Base-by-base conservation (phyloP, 2,113 vertebrate genomes). In the Ovis canadensis region DNA sequence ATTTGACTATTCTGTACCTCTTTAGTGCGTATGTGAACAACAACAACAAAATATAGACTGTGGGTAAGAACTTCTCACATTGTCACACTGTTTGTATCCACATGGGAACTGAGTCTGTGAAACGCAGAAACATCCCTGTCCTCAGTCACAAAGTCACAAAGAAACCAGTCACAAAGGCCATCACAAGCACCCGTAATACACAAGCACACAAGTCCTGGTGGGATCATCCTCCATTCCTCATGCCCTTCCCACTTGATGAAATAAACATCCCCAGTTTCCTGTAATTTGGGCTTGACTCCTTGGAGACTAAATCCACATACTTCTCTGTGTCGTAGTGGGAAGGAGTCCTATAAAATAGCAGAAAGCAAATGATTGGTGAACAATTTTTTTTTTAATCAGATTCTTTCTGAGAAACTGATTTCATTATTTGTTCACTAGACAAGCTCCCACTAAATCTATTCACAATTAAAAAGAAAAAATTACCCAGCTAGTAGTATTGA, bases 321-420 rank as follows among this genome's bases (percentile, higher is more conserved):
- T 96, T 91, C n/a, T 97, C 9, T 21, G 4, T 97, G 96, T 88
- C 97, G 90, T 97, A 98, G 95, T 40, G 82, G 90, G 94, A 97
- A 96, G 91, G 96, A 96, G 96, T 88, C 64, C 97, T 98, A 98
- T 98, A 99, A 99, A 98, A 97, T 95, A 98, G 98, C 97, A 91
- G 98, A 98, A 99, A 99, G 99, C 98, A 98, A 98, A 98, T 94
- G 98, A 98, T 97, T 98, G 91, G 98, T 96, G 88, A 98, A 98
- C 99, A 99, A 99, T 99, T 99, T 99, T 90, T 54, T 48, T 60
- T 99, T 98, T 98, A 99, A 99, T 99, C 98, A 99, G 98, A 98
- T 99, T 98, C 97, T 97, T 98, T 98, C 98, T 99, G 98, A 98
- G 98, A 98, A 97, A 98, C 97, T 97, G 98, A 97, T 98, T 98